Evolutionary conservation across 1,140 invertebrate species (phyloP), one percentile per base, ranked within the genome.

Genomic region (Drosophila prosaltans): DNA sequence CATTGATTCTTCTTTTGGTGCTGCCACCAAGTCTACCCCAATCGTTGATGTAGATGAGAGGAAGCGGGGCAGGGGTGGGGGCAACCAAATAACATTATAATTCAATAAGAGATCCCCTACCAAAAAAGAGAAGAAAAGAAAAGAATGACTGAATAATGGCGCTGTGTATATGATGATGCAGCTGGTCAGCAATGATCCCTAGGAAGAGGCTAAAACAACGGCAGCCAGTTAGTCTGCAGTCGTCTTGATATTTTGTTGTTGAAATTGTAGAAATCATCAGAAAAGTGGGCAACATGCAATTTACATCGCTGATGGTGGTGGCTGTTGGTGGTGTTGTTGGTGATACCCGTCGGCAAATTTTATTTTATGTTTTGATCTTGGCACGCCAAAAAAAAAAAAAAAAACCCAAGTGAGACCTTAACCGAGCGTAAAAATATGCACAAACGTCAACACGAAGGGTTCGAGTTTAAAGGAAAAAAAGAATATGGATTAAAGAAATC

Each of bases 211-310:
- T 16, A 16, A 16, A 24, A 65, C 77, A 65, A 61, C 65, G 30
- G 65, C 74, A 81, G 85, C 78, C 85, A 84, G 71, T 24, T 55
- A 79, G 81, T 80, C 84, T 88, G 85, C 80, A 61, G 16, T 32
- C 4, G 74, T 30, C 63, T 48, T 54, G 79, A 51, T 58, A 68
- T 62, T 16, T 16, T 70, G 72, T 67, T 74, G 83, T 65, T 69
- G 77, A 80, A 89, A 89, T 89, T 89, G 84, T 68, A 90, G 84
- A 89, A 89, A 89, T 88, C 77, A 90, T 89, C 74, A 78, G 72
- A 51, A 65, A 65, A 75, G 85, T 72, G 80, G 74, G 74, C 67
- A 84, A 90, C 84, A 64, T 90, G 72, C 84, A 89, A 89, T 89
- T 89, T 89, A 51, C 60, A 68, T 58, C 83, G 62, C 62, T 61